Evolutionary conservation across 2,797 vertebrate species (phyloP), one percentile per base, ranked within the genome.

Genomic region (Leontopithecus rosalia): DNA sequence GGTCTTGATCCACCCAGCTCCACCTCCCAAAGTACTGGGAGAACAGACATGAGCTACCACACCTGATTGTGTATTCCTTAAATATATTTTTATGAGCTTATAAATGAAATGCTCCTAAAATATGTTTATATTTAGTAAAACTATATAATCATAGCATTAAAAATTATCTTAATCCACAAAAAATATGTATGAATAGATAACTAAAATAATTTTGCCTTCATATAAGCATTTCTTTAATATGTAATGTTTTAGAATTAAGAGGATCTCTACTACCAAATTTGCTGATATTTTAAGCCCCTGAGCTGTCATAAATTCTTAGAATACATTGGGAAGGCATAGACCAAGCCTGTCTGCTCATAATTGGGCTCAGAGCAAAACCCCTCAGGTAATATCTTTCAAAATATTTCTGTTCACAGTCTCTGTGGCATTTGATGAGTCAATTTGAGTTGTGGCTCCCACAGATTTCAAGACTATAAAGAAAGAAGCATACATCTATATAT

Each of bases 281-380:
- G 55, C 64, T 93, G 88, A 43, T 86, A 90, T 76, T 93, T 90
- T 90, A 96, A 33, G 72, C 22, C 84, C 72, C 77, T 87, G 39
- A 33, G 39, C 76, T 88, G 46, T 79, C 41, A 81, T 97, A 88
- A 95, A 95, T 95, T 95, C 90, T 93, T 75, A 57, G 80, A 91
- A 88, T 88, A 52, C 50, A 73, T 17, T 72, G n/a, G 12, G 39
- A 96, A 96, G 55, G 77, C 84, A 86, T 1, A 76, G 81, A 91
- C 93, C 55, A 85, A 96, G 67, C 8, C 92, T 81, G 82, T 93
- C 50, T 73, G 72, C 36, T 90, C 28, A 33, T 97, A 96, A 97
- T 81, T 98, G 93, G 95, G 82, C 98, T 95, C 97, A 97, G 85
- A 97, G 82, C 87, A 97, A 97, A 98, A 95, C 43, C 88, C 79